phyloP scores from a whole-genome alignment of 2,888 invertebrate genomes.

The Petrolisthes cinctipes region DNA sequence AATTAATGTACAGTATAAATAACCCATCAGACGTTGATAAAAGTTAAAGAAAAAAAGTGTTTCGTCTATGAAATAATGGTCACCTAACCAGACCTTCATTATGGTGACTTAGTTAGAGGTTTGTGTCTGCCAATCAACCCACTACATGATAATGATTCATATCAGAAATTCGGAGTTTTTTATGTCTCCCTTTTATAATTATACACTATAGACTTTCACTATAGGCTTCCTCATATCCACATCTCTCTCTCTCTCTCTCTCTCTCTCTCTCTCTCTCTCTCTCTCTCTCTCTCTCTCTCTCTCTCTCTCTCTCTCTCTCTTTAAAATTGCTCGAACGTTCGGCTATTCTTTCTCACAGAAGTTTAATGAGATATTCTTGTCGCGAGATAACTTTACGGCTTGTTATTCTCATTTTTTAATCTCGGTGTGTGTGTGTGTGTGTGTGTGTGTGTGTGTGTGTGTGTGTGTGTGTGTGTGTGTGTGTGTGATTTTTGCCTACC shows the following conservation, averaged over 20 bases:
- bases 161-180: too few species aligned
- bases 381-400: neutral
- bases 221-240: neutral
- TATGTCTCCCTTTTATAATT: neutral
- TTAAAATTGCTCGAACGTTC: too few species aligned
- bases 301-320: neutral
- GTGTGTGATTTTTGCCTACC: neutral
- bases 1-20: too few species aligned
- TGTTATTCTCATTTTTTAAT: neutral
- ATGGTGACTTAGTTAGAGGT: too few species aligned
- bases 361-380: too few species aligned
- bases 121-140: too few species aligned
- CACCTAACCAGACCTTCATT: too few species aligned
- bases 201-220: neutral
- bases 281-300: neutral
- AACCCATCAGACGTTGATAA: too few species aligned
- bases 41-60: too few species aligned
- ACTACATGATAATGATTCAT: too few species aligned
- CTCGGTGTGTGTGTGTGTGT: neutral
- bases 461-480: constrained; percentile 19
- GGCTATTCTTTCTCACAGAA: too few species aligned
- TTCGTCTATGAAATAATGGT: too few species aligned
- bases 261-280: neutral
- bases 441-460: constrained; percentile 23
- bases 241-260: neutral